These are phyloP conservation scores for Lasioglossum morio DNA, from an alignment of 2,888 invertebrate genomes.

Conservation along the genomic window DNA sequence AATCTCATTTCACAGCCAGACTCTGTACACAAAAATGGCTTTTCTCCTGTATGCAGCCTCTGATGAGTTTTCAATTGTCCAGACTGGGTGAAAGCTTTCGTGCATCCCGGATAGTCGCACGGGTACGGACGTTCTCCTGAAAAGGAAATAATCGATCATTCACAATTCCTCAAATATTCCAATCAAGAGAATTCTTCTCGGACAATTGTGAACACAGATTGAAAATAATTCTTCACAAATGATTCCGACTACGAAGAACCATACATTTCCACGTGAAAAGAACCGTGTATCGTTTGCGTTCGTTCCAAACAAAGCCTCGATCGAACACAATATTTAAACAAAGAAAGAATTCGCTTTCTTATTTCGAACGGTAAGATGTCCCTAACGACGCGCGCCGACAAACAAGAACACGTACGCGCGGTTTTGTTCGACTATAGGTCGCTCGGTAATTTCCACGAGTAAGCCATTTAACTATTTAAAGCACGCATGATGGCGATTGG, in stretches of 20 bases:
- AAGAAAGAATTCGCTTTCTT: neutral
- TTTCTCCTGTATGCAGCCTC: slow-evolving; percentile 91
- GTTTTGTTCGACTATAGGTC: neutral
- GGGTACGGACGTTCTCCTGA: slow-evolving; percentile 90
- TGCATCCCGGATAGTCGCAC: slow-evolving; percentile 91
- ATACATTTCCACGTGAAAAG: neutral
- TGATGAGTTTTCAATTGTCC: slow-evolving; percentile 92
- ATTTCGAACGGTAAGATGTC: neutral
- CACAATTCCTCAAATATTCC: neutral
- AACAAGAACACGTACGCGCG: neutral
- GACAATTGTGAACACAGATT: neutral
- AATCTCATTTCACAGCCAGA: slow-evolving; percentile 89
- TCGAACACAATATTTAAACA: neutral
- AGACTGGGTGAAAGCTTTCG: slow-evolving; percentile 90
- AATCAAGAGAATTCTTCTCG: neutral
- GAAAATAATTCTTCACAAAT: neutral
- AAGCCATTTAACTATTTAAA: slow-evolving; percentile 78
- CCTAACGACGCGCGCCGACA: neutral
- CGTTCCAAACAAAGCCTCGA: slow-evolving; percentile 23
- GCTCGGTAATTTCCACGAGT: slow-evolving; percentile 4
- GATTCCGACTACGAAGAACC: neutral
- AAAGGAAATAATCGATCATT: slow-evolving; percentile 50
- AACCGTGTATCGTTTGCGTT: neutral
- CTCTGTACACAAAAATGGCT: slow-evolving; percentile 89
- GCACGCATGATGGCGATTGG: slow-evolving; percentile 82